Evolutionary conservation across 2,113 vertebrate genomes (phyloP).

Genomic region (Pseudopodoces humilis): DNA sequence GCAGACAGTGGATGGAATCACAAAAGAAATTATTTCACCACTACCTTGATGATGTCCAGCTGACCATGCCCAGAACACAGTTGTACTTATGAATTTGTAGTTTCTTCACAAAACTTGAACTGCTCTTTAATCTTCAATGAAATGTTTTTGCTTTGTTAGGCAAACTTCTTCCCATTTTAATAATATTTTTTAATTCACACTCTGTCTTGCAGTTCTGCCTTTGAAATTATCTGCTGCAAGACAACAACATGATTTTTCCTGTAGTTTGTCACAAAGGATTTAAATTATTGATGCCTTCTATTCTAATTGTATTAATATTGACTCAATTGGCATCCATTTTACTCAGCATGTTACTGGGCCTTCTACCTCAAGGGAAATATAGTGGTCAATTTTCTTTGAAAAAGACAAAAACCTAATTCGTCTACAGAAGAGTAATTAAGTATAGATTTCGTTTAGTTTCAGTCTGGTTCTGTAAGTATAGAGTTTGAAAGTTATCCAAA

Average conservation of each 20-base stretch:
- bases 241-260: neutral
- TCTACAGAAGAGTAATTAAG: neutral
- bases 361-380: neutral
- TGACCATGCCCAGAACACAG: neutral
- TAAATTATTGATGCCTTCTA: neutral
- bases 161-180: neutral
- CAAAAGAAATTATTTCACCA: neutral
- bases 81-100: neutral
- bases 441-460: neutral
- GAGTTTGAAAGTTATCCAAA: neutral
- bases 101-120: neutral
- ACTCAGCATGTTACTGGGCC: neutral
- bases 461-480: neutral
- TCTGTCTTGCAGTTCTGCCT: neutral
- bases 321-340: neutral
- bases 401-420: neutral
- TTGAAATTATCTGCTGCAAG: neutral
- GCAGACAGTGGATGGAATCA: neutral
- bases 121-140: neutral
- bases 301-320: conserved; percentile 5
- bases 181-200: neutral
- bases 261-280: neutral
- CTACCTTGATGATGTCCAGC: neutral
- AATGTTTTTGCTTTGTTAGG: neutral
- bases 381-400: neutral